Base-by-base conservation (phyloP, 2,113 vertebrate genomes). In the Cariama cristata region DNA sequence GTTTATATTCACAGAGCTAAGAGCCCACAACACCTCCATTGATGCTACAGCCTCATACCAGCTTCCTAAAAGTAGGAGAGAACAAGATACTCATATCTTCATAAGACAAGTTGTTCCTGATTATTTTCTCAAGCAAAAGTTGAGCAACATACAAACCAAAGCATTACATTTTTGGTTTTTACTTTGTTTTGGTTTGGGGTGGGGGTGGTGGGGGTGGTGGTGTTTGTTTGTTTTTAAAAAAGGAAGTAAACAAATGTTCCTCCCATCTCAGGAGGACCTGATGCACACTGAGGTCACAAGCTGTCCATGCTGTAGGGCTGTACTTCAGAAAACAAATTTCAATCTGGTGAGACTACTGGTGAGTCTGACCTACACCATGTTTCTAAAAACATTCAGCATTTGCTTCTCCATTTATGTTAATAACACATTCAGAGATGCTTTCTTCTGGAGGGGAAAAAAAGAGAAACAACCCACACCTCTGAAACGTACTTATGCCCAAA, bases 181-280 rank as follows among this genome's bases (percentile, higher is more conserved):
- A 5, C 33, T 60, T 40, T 13, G 16, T 24, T 72, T 42, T 32
- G 17, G 14, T 63, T 62, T 16, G 6, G 13, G 9, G 8, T 47
- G 26, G 52, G 30, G 28, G 6, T 4, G n/a, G n/a, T n/a, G n/a
- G n/a, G n/a, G n/a, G n/a, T n/a, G n/a, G n/a, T n/a, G n/a, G n/a
- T 32, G 13, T 2, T 16, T 64, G 13, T 2, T 79, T 44, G 20
- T 20, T 32, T 67, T 42, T 64, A 49, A 40, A 52, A 74, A 66
- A 66, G 15, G 6, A 73, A 79, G n/a, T 13, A 66, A 63, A 49
- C 0, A 0, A 88, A 55, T 13, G 4, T 14, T 84, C 8, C 7
- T 50, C 30, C 32, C 60, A 69, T 38, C 26, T 52, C 77, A 64
- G 56, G 49, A 58, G n/a, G 38, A 8, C 23, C 17, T 27, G 27